These are phyloP conservation scores for Anarsia innoxiella DNA, from an alignment of 2,888 invertebrate genomes.

Conservation along the genomic window DNA sequence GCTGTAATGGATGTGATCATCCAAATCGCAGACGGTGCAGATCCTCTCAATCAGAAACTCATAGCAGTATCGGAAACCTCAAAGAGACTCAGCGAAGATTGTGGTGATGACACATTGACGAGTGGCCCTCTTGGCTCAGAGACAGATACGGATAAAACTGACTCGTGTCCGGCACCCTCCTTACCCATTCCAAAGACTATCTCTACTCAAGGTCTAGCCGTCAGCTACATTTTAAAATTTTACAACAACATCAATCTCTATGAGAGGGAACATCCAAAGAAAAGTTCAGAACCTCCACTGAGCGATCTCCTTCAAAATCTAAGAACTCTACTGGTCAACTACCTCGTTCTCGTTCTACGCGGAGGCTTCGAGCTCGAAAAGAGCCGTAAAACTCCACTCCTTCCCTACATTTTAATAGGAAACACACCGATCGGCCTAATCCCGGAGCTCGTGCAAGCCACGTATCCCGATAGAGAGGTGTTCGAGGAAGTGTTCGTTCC, in stretches of 20 bases:
- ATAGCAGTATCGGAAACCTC: slow-evolving; percentile 57
- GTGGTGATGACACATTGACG: slow-evolving; percentile 51
- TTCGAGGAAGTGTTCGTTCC: slow-evolving; percentile 71
- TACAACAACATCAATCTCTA: slow-evolving; percentile 83
- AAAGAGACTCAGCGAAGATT: slow-evolving; percentile 63
- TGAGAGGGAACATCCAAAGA: slow-evolving; percentile 84
- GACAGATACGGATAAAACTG: slow-evolving; percentile 48
- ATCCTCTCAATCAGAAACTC: slow-evolving; percentile 72
- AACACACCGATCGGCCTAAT: slow-evolving; percentile 84
- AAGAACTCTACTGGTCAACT: slow-evolving; percentile 69
- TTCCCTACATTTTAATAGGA: slow-evolving; percentile 81
- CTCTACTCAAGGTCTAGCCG: slow-evolving; percentile 56
- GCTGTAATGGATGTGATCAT: slow-evolving; percentile 80
- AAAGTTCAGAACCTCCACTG: slow-evolving; percentile 82
- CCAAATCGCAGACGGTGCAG: slow-evolving; percentile 73
- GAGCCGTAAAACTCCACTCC: slow-evolving; percentile 76
- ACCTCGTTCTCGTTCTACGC: slow-evolving; percentile 76
- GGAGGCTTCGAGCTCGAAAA: slow-evolving; percentile 70
- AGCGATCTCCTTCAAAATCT: slow-evolving; percentile 78
- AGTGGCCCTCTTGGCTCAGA: slow-evolving; percentile 49
- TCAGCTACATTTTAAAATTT: slow-evolving; percentile 63
- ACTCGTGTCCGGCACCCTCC: slow-evolving; percentile 56
- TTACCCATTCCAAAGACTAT: slow-evolving; percentile 58
- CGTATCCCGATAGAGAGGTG: slow-evolving; percentile 74
- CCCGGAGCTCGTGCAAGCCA: slow-evolving; percentile 78